Conservation (phyloP, 2,888 invertebrate species). For the Proisotoma minuta region DNA sequence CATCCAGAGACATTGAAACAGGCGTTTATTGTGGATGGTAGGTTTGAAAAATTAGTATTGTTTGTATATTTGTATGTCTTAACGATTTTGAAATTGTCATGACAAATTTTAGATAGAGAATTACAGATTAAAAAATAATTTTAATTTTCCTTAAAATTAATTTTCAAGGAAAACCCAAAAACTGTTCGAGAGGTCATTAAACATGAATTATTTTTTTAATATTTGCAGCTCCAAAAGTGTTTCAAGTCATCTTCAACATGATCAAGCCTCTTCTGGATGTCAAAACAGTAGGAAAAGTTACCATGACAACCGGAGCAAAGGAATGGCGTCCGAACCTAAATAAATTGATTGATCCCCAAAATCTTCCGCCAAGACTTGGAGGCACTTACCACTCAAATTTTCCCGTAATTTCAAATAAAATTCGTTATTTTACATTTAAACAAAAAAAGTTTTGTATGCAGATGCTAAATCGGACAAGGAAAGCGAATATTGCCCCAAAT, state of each 20-base stretch:
- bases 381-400: conserved; percentile 23
- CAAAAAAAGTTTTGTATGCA: conserved; percentile 1
- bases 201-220: neutral
- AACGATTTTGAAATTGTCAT: too few species aligned
- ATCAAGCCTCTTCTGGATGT: conserved; percentile 36
- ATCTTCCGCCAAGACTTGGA: conserved; percentile 29
- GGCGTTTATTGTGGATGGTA: conserved; percentile 35
- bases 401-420: conserved; percentile 12
- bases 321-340: conserved; percentile 28
- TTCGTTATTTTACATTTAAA: neutral
- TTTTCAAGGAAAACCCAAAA: too few species aligned
- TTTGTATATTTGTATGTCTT: too few species aligned
- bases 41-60: neutral
- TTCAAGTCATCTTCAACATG: conserved; percentile 36
- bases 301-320: conserved; percentile 24
- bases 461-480: conserved; percentile 19
- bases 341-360: conserved; percentile 18
- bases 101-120: too few species aligned
- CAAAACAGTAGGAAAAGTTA: conserved; percentile 36
- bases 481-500: neutral
- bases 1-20: conserved; percentile 38
- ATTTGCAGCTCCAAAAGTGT: conserved; percentile 35
- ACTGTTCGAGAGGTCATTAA: too few species aligned
- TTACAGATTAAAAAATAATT: neutral
- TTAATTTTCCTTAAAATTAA: neutral